These are phyloP conservation scores for Anseranas semipalmata DNA, from an alignment of 2,113 vertebrate genomes.

Conservation along the genomic window DNA sequence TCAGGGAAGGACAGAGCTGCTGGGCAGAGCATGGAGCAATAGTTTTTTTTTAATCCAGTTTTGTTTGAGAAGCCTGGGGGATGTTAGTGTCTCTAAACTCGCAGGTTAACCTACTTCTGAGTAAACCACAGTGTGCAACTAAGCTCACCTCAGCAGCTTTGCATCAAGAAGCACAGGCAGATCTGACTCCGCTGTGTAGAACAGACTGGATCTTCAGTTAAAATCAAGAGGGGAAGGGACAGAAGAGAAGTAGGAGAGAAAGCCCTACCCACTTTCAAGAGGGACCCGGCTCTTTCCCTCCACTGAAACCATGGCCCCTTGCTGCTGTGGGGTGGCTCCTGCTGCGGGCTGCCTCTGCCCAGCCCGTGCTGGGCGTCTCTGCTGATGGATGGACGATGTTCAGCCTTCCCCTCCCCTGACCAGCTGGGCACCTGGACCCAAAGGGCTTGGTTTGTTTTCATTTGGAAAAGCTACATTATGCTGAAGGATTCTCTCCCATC, in stretches of 20 bases:
- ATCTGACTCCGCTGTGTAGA: not conserved
- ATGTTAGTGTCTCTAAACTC: not conserved
- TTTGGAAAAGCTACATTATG: not conserved
- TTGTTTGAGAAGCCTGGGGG: not conserved
- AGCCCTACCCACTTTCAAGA: not conserved
- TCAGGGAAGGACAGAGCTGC: not conserved
- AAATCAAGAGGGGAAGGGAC: not conserved
- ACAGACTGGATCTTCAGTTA: not conserved
- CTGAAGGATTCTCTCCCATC: not conserved
- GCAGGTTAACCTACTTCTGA: not conserved
- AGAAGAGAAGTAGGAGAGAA: not conserved
- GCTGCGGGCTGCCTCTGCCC: not conserved
- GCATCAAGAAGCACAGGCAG: not conserved
- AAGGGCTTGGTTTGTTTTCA: not conserved
- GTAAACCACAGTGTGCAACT: not conserved
- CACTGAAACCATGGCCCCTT: not conserved
- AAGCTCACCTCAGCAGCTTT: not conserved
- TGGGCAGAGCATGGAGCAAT: rapidly evolving
- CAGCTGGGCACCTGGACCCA: not conserved
- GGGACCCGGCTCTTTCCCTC: not conserved
- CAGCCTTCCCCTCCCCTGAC: not conserved
- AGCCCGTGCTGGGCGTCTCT: not conserved
- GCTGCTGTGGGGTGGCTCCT: not conserved
- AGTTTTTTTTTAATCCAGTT: not conserved
- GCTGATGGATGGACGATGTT: not conserved